These are phyloP conservation scores for Trissonchulus sp. DNA, from an alignment of 2,888 invertebrate species.

Conservation along the genomic window DNA sequence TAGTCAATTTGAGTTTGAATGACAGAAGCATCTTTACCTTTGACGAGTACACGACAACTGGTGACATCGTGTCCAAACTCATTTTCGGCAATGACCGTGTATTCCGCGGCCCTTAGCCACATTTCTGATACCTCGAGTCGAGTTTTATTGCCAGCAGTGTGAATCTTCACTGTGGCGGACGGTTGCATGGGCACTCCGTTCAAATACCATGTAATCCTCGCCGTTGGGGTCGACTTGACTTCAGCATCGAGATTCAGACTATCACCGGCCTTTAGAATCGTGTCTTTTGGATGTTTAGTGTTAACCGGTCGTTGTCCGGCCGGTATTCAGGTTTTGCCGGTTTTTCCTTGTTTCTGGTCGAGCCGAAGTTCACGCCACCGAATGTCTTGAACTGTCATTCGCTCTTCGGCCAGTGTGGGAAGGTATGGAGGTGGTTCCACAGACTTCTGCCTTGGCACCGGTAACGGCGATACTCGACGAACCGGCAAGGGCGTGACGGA, in stretches of 20 bases:
- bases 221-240: constrained; percentile 23
- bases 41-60: background rate
- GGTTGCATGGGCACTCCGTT: constrained; percentile 50
- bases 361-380: background rate
- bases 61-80: constrained; percentile 24
- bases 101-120: constrained; percentile 6
- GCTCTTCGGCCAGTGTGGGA: background rate
- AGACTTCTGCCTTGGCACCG: background rate
- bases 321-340: background rate
- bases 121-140: background rate
- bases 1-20: no score
- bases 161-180: constrained; percentile 49
- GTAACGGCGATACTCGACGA: background rate
- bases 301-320: background rate
- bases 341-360: background rate
- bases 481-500: no score
- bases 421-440: background rate
- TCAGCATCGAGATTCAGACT: constrained; percentile 26
- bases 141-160: background rate
- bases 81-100: constrained; percentile 28
- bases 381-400: background rate
- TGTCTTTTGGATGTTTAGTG: background rate
- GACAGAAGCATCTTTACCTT: no score
- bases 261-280: background rate
- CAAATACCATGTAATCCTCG: constrained; percentile 53